Base-by-base conservation (phyloP, 2,888 invertebrate genomes). In the Phasia obesa region DNA sequence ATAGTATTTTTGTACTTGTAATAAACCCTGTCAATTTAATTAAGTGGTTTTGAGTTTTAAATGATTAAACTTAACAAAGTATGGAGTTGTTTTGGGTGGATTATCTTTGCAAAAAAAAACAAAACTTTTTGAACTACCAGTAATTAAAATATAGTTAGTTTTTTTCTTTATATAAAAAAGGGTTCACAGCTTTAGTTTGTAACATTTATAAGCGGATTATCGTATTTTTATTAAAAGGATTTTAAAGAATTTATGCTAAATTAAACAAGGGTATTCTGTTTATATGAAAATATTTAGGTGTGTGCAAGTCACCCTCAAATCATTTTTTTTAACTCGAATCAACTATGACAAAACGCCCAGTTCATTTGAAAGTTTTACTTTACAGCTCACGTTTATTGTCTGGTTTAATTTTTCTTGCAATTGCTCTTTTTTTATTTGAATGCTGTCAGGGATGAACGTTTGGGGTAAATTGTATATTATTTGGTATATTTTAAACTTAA, bases 201-300 rank as follows among this genome's bases (percentile, higher is more conserved):
- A 73, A 75, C 79, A 71, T 79, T 70, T 67, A 74, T 79, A 83
- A 83, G 60, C 75, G 65, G 83, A 70, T 83, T 83, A 83, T 71
- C 31, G 4, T 9, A 31, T 67, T 57, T 65, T 57, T 49, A 82
- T 82, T 57, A 23, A 77, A 77, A 67, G 76, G 75, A 75, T 71
- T 70, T 60, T 47, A 4, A 65, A 55, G 59, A 70, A 78, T 67
- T 79, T 70, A 60, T 75, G 70, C 64, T 70, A 70, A 83, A 83
- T 60, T 79, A 47, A 47, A 21, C 27, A 65, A 44, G 65, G 71
- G 60, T 62, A 38, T 47, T 35, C 25, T 65, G 19, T 73, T 67
- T 9, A 55, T 55, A 35, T 27, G 19, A 19, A 64, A 71, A 31
- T 15, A 47, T 59, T 31, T 19, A 62, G 23, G 44, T 25, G 53